Conservation (phyloP, 2,113 vertebrate species). For the Patagioenas fasciata region DNA sequence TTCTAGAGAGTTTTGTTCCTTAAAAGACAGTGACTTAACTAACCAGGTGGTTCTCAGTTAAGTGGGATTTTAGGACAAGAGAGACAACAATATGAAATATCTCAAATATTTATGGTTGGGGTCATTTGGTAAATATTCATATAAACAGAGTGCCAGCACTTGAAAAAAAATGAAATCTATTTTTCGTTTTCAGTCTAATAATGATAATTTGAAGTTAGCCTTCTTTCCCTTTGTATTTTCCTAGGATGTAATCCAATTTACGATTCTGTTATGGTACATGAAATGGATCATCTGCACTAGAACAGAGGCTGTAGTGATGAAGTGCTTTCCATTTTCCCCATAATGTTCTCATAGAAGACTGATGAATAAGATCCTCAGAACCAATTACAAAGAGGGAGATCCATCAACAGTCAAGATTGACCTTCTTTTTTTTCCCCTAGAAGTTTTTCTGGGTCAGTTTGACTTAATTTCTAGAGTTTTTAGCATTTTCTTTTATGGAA, state of each 20-base stretch:
- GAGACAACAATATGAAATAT: not conserved
- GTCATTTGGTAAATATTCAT: not conserved
- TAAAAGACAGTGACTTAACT: not conserved
- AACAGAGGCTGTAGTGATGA: not conserved
- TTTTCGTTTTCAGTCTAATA: not conserved
- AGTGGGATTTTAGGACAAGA: not conserved
- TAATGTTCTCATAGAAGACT: not conserved
- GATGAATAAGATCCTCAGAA: constrained; percentile 22
- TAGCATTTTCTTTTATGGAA: not conserved
- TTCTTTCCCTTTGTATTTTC: not conserved
- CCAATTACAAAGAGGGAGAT: constrained; percentile 31
- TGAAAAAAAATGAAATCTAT: not conserved
- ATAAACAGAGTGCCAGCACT: rapidly evolving
- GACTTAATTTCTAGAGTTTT: not conserved
- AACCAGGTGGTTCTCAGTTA: not conserved
- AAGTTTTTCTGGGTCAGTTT: not conserved
- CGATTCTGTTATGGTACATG: not conserved
- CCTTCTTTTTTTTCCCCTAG: rapidly evolving
- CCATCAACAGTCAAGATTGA: constrained; percentile 1
- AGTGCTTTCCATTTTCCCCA: not conserved
- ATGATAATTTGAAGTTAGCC: not conserved
- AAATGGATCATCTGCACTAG: constrained; percentile 5
- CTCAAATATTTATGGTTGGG: not conserved
- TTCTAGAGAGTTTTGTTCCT: not conserved
- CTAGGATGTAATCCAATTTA: not conserved